These are phyloP conservation scores for Heliconius sara DNA, from an alignment of 2,888 invertebrate genomes.

Conservation along the genomic window DNA sequence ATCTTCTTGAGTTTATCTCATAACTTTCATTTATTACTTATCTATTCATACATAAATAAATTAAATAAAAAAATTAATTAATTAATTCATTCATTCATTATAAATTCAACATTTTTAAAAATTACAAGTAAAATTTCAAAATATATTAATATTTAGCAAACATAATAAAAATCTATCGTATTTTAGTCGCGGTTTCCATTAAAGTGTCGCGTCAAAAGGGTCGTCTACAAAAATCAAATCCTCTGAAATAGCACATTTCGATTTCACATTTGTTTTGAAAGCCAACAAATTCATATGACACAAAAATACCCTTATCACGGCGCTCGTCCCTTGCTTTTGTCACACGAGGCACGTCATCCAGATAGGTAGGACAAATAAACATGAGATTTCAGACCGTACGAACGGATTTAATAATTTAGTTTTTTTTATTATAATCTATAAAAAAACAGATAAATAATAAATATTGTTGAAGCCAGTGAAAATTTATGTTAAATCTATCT, in stretches of 20 bases:
- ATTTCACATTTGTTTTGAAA: conserved; percentile 22
- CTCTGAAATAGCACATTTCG: conserved; percentile 8
- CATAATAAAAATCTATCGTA: background rate
- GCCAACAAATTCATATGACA: conserved; percentile 27
- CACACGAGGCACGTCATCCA: conserved; percentile 12
- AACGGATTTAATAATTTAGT: conserved; percentile 4
- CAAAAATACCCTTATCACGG: conserved; percentile 37
- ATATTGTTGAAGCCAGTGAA: background rate
- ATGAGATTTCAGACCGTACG: background rate
- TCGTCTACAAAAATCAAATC: conserved; percentile 17
- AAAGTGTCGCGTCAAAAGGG: background rate
- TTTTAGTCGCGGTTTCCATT: background rate
- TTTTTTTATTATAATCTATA: background rate
- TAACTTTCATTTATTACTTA: no score
- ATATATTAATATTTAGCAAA: background rate
- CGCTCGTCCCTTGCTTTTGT: conserved; percentile 22
- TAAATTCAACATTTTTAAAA: no score
- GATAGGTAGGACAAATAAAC: conserved; percentile 5
- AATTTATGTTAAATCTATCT: background rate
- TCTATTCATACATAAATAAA: no score
- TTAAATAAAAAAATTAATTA: no score
- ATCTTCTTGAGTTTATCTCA: no score
- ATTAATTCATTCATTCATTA: no score
- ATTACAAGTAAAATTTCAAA: no score
- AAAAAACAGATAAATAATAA: background rate